Base-by-base conservation (phyloP, 1,140 invertebrate genomes). In the Papilio glaucus region DNA sequence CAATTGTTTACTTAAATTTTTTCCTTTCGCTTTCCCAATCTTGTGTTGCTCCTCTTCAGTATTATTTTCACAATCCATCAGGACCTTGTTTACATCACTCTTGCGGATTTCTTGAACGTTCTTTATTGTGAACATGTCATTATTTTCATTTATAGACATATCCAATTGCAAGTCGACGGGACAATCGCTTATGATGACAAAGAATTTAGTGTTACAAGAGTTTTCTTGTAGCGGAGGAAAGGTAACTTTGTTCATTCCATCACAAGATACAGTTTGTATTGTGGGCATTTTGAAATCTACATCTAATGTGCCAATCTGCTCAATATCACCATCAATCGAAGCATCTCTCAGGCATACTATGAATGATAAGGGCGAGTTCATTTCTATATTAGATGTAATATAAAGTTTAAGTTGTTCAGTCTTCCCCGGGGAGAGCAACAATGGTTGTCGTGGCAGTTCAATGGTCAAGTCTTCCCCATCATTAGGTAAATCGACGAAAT, bases 101-200 rank as follows among this genome's bases (percentile, higher is more conserved):
- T 86, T 91, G 18, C 79, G 86, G 53, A 92, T 90, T 71, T 92
- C 90, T 68, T 91, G 89, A 38, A 89, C 85, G 65, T 80, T 87
- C 49, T 82, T 88, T 37, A 92, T 88, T 4, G 79, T 60, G 62
- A 90, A 92, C 72, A 88, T 77, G 53, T 78, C 85, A 1, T 89
- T 87, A 6, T 81, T 84, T 61, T 86, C 85, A 0, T 74, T 72
- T 0, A 90, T 72, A 0, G 85, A 83, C 24, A 92, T 68, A 42
- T 86, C 87, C 21, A 93, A 72, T 53, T 88, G 84, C n/a, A 93
- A 77, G 72, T 93, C 89, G 0, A 77, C 81, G 0, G 85, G 81
- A 72, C 85, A 88, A 68, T 91, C 85, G 18, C 90, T 90, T 24
- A 90, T 74, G 2, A 92, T 77, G 0, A 92, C 85, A 49, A 92